Base-by-base conservation (phyloP, 2,797 vertebrate genomes). In the Centroberyx gerrardi region DNA sequence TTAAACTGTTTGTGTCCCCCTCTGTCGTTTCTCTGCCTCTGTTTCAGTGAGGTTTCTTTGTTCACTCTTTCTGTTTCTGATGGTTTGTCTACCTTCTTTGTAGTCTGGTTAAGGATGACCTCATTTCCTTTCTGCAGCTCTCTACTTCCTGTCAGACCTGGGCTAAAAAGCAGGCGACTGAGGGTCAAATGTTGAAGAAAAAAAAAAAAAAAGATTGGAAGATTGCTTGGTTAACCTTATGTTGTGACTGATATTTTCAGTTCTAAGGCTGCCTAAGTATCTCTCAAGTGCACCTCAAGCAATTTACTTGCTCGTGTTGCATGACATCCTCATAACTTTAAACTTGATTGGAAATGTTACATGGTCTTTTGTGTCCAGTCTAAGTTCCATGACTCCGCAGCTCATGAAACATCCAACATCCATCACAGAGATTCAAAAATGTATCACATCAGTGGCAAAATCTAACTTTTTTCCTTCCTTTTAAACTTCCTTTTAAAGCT, bases 111-210 rank as follows among this genome's bases (percentile, higher is more conserved):
- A 78, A 74, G 49, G 55, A 78, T 49, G 48, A 76, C 51, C 29
- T 48, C 5, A 0, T 69, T 80, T 80, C 81, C n/a, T 76, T 62
- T 65, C 70, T 77, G 31, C 60, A 60, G 53, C 27, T 29, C 13
- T 55, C 28, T 29, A 8, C 31, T 56, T 79, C 62, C 54, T 33
- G 48, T 61, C 69, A 79, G 8, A 54, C 31, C 64, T 51, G n/a
- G 22, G 72, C 44, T 67, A 52, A 44, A 65, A 68, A 33, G 7
- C 40, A 62, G 8, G 54, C 14, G 42, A 58, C 27, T 40, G 67
- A 28, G 22, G 14, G 22, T 69, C 62, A 62, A 18, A 72, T 63
- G 63, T 72, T 72, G 63, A 29, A 28, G 58, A 58, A 63, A 18
- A 28, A 53, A 54, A 28, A 68, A 29, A 54, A 36, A 33, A 58